phyloP scores from a whole-genome alignment of 2,888 invertebrate genomes.

The Plebejus anna region DNA sequence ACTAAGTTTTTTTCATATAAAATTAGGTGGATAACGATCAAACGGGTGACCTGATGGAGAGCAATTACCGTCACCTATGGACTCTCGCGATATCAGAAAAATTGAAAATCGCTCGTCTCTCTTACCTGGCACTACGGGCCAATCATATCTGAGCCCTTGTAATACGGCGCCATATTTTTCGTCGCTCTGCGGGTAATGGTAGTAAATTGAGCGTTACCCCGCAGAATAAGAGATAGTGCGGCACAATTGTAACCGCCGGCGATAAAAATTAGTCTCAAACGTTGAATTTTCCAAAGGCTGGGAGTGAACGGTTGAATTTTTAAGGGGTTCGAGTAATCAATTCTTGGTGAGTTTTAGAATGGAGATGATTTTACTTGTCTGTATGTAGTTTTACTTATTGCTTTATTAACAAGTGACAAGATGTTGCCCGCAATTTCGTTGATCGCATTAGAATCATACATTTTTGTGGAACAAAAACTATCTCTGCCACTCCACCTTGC shows the following conservation, averaged over 20 bases:
- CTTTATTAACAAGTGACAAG: neutral
- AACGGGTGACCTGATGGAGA: no score
- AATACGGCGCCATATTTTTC: constrained; percentile 74
- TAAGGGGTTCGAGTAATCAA: neutral
- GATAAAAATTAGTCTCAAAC: constrained; percentile 21
- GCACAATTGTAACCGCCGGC: constrained; percentile 25
- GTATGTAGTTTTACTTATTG: neutral
- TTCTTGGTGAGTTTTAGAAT: neutral
- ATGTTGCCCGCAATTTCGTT: no score
- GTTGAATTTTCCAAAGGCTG: constrained; percentile 1
- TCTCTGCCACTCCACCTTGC: no score
- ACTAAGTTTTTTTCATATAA: no score
- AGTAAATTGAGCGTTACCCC: constrained; percentile 62
- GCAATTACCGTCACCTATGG: no score
- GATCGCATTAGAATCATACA: no score
- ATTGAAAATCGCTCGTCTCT: constrained; percentile 35
- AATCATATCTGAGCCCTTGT: constrained; percentile 62
- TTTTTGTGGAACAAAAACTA: no score
- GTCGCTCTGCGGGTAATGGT: constrained; percentile 64
- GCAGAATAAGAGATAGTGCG: constrained; percentile 51
- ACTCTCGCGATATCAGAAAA: no score
- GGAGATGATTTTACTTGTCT: neutral
- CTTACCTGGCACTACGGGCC: constrained; percentile 43
- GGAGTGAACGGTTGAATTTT: neutral
- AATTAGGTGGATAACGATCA: no score